A percentile compares a stretch with the other conserved stretches of the same genome.
Evolutionary conservation across 2,888 invertebrate genomes (phyloP).

Genomic region (Celastrina argiolus): DNA sequence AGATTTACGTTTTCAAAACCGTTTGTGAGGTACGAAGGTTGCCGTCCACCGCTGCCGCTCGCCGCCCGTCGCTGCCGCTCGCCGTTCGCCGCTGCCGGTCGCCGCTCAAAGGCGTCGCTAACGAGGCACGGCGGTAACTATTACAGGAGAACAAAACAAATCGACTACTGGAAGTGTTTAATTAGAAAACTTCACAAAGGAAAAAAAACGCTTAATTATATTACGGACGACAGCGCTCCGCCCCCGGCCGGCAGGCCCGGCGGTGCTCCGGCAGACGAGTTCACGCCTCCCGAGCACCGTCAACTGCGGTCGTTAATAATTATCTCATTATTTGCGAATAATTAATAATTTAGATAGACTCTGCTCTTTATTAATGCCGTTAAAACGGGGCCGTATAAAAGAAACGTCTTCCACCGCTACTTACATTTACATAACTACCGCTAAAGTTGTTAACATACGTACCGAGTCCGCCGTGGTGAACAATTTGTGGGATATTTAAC

Average conservation of each 20-base stretch:
- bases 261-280: conserved; percentile 24
- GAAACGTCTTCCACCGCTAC: no score
- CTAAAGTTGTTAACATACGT: no score
- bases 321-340: not conserved
- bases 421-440: no score
- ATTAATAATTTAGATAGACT: not conserved
- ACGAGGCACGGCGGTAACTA: not conserved
- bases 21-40: no score
- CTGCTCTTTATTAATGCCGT: not conserved
- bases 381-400: no score
- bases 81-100: no score
- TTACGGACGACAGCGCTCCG: conserved; percentile 47
- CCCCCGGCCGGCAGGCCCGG: conserved; percentile 38
- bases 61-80: no score
- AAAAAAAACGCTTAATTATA: conserved; percentile 53
- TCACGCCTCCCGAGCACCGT: not conserved
- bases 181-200: conserved; percentile 51
- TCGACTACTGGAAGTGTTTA: conserved; percentile 43
- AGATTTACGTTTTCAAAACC: no score
- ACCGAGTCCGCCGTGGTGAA: not conserved
- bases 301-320: not conserved
- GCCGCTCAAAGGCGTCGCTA: not conserved
- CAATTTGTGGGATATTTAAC: not conserved
- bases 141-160: conserved; percentile 16
- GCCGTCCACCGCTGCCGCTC: no score